These are phyloP conservation scores for Heliopora coerulea DNA, from an alignment of 92 coral and sea anemone species.

Conservation along the genomic window DNA sequence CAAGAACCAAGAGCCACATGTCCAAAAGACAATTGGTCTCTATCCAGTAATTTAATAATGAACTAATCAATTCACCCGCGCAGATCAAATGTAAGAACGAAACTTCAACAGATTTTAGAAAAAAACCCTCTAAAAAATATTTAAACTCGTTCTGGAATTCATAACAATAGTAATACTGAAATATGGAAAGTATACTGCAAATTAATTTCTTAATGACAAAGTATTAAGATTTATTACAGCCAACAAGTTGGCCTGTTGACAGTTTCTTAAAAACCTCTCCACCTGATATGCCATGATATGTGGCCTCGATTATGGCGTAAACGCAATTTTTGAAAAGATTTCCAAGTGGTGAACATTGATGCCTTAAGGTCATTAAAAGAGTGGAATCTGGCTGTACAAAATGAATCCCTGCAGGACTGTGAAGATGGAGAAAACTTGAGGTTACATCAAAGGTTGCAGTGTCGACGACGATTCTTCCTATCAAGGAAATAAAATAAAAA, in stretches of 20 bases:
- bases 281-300: slow-evolving; percentile 22
- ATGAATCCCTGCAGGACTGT: neutral
- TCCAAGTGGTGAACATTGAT: slow-evolving; percentile 29
- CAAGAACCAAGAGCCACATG: too few relatives aligned
- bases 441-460: neutral
- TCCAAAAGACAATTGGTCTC: too few relatives aligned
- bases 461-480: slow-evolving; percentile 19
- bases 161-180: too few relatives aligned
- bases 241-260: slow-evolving; percentile 18
- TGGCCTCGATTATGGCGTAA: slow-evolving; percentile 1
- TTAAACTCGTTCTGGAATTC: too few relatives aligned
- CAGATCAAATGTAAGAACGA: too few relatives aligned
- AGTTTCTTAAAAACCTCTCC: slow-evolving; percentile 22
- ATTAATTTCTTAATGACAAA: too few relatives aligned
- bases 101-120: too few relatives aligned
- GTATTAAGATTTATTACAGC: neutral
- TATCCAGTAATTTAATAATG: too few relatives aligned
- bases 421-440: neutral
- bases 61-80: too few relatives aligned
- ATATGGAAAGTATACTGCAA: too few relatives aligned
- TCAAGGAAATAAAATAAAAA: neutral
- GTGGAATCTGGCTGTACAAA: neutral
- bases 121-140: too few relatives aligned
- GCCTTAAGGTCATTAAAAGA: slow-evolving; percentile 2
- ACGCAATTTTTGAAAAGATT: slow-evolving; percentile 4